phyloP scores from a whole-genome alignment of 2,797 vertebrate species.

The Carcharodon carcharias region DNA sequence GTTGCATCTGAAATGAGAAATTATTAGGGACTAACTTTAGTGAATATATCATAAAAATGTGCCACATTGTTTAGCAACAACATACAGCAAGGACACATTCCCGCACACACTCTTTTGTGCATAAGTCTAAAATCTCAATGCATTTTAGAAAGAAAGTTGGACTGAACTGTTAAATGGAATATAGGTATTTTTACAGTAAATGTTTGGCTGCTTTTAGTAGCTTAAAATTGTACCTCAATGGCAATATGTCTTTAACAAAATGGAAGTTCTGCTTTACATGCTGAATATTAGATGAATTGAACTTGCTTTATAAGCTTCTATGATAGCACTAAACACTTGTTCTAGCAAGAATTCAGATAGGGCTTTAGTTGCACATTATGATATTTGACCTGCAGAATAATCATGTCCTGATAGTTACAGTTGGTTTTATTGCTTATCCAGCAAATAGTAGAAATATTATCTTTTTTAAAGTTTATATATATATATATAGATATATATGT shows the following conservation, averaged over 20 bases:
- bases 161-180: constrained; percentile 35
- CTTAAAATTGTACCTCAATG: neutral
- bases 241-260: neutral
- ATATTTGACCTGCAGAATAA: neutral
- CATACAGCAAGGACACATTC: no score
- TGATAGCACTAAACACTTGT: neutral
- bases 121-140: neutral
- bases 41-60: neutral
- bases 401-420: neutral
- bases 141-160: neutral
- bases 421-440: neutral
- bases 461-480: constrained; percentile 18
- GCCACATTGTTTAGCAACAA: neutral
- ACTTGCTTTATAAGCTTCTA: neutral
- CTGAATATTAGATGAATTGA: neutral
- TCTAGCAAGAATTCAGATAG: neutral
- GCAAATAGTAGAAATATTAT: neutral
- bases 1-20: neutral
- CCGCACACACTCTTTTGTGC: neutral
- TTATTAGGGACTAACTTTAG: neutral
- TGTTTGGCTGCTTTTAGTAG: neutral
- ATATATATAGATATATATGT: no score
- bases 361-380: neutral
- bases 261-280: neutral
- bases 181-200: constrained; percentile 52